Evolutionary conservation across 2,797 vertebrate species (phyloP).

Genomic region (Malacoraja senta): DNA sequence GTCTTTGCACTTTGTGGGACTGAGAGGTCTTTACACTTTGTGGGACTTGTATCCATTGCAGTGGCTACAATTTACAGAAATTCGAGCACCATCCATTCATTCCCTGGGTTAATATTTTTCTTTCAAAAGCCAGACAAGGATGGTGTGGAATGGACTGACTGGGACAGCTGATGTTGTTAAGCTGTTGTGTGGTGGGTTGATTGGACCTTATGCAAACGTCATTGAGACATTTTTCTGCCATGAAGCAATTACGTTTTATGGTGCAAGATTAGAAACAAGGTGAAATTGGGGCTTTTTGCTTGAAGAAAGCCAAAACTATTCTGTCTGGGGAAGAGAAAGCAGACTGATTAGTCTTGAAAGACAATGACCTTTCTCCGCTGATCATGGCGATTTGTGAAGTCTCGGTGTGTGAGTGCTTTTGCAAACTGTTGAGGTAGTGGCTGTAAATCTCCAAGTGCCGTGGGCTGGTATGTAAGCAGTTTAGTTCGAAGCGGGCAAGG

Average conservation of each 20-base stretch:
- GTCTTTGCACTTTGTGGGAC: too few relatives aligned
- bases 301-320: conserved; percentile 34
- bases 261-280: neutral
- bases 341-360: neutral
- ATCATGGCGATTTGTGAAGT: neutral
- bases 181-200: neutral
- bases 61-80: neutral
- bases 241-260: neutral
- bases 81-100: neutral
- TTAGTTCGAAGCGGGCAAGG: too few relatives aligned
- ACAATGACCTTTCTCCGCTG: conserved; percentile 18
- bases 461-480: neutral
- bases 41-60: too few relatives aligned
- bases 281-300: neutral
- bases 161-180: neutral
- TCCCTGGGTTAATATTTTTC: neutral
- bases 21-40: too few relatives aligned
- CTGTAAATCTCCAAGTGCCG: neutral
- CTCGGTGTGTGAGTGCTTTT: neutral
- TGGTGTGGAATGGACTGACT: neutral
- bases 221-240: neutral
- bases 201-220: neutral
- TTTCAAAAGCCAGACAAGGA: neutral
- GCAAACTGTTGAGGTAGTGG: neutral
- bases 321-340: conserved; percentile 28